phyloP scores from a whole-genome alignment of 2,888 invertebrate species.

The Nymphalis polychloros region DNA sequence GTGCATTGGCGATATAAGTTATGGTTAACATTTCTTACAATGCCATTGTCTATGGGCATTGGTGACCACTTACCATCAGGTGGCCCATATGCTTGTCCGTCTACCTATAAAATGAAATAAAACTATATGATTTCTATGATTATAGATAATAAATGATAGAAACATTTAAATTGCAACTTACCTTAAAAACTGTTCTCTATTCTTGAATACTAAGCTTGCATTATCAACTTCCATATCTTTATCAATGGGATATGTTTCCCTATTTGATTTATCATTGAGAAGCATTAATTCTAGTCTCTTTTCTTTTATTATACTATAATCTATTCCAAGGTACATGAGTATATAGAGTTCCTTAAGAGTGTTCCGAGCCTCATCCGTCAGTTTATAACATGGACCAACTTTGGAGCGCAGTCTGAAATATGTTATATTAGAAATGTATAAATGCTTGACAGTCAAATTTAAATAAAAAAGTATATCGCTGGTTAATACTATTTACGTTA shows the following conservation, averaged over 20 bases:
- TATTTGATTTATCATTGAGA: constrained; percentile 58
- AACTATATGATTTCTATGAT: neutral
- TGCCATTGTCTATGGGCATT: no score
- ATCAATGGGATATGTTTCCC: constrained; percentile 66
- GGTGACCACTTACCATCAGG: no score
- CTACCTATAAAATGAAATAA: no score
- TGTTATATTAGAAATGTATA: neutral
- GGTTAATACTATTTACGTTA: no score
- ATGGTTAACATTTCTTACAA: no score
- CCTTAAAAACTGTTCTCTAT: constrained; percentile 65
- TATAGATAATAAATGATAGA: neutral
- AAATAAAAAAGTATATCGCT: no score
- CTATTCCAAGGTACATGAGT: constrained; percentile 72
- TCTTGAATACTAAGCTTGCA: constrained; percentile 65
- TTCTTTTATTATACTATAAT: constrained; percentile 62
- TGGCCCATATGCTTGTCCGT: no score
- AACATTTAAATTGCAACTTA: constrained; percentile 39
- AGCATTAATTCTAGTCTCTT: constrained; percentile 64
- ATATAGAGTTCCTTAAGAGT: constrained; percentile 64
- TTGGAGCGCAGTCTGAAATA: constrained; percentile 57
- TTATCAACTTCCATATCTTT: constrained; percentile 59
- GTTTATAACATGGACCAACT: constrained; percentile 63
- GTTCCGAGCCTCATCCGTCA: constrained; percentile 55
- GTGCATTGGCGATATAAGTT: no score
- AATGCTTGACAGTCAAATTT: no score